phyloP scores from a whole-genome alignment of 2,797 vertebrate species.

The Sciurus vulgaris region DNA sequence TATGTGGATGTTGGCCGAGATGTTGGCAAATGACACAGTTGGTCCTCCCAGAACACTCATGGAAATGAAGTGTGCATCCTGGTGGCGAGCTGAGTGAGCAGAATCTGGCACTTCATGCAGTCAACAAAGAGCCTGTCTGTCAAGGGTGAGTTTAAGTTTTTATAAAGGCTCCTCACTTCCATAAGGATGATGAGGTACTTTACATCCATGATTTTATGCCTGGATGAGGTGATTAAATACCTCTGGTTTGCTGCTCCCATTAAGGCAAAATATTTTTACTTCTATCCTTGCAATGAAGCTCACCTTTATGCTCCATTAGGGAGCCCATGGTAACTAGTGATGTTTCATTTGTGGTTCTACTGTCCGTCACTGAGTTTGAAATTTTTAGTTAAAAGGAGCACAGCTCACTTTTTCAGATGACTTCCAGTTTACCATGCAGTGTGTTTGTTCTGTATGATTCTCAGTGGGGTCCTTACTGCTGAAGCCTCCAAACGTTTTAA shows the following conservation, averaged over 20 bases:
- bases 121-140: background rate
- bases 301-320: constrained; percentile 44
- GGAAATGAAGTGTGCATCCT: background rate
- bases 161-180: constrained; percentile 34
- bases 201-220: constrained; percentile 3
- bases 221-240: constrained; percentile 62
- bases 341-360: background rate
- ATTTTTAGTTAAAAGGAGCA: constrained; percentile 49
- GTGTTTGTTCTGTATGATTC: background rate
- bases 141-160: constrained; percentile 46
- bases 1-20: background rate
- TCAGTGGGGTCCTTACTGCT: background rate
- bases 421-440: background rate
- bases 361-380: background rate
- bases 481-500: background rate
- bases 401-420: background rate
- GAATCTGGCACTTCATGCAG: constrained; percentile 29
- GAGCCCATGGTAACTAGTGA: background rate
- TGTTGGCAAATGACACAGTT: background rate
- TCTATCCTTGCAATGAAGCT: background rate
- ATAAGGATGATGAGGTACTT: constrained; percentile 43
- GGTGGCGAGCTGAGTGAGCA: background rate
- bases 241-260: background rate
- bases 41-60: background rate
- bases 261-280: constrained; percentile 20